Conservation (phyloP, 2,113 vertebrate species). For the Dasyprocta punctata region DNA sequence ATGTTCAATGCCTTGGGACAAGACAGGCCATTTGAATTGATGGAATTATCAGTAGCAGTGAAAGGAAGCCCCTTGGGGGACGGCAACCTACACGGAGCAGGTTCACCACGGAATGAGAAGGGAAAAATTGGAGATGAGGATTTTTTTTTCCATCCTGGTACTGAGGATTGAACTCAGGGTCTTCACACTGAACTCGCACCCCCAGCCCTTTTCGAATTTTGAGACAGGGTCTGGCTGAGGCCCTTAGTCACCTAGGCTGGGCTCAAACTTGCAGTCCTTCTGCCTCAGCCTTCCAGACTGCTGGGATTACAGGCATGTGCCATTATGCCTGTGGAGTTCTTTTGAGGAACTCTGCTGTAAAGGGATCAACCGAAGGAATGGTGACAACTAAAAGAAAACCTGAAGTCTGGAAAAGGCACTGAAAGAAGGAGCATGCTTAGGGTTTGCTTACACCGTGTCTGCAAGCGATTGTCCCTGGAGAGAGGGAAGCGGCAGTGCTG, state of each 20-base stretch:
- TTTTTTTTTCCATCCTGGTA: neutral
- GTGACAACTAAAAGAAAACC: neutral
- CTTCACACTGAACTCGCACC: neutral
- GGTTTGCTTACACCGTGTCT: neutral
- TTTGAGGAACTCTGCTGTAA: neutral
- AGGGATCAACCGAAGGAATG: neutral
- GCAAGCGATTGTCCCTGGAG: neutral
- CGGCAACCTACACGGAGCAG: neutral
- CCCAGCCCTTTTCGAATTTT: neutral
- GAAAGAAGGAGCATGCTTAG: neutral
- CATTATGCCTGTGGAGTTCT: neutral
- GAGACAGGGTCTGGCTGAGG: neutral
- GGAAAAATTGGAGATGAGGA: neutral
- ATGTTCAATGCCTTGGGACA: neutral
- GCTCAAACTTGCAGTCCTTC: neutral
- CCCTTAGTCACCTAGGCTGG: neutral
- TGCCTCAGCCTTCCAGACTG: neutral
- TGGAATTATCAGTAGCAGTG: fast-evolving
- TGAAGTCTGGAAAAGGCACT: neutral
- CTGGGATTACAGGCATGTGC: neutral
- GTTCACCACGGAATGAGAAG: neutral
- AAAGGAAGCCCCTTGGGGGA: neutral
- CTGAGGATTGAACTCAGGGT: neutral
- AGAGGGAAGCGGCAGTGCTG: neutral
- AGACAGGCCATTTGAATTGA: neutral